phyloP scores from a whole-genome alignment of 1,140 invertebrate genomes.

The Drosophila jambulina region DNA sequence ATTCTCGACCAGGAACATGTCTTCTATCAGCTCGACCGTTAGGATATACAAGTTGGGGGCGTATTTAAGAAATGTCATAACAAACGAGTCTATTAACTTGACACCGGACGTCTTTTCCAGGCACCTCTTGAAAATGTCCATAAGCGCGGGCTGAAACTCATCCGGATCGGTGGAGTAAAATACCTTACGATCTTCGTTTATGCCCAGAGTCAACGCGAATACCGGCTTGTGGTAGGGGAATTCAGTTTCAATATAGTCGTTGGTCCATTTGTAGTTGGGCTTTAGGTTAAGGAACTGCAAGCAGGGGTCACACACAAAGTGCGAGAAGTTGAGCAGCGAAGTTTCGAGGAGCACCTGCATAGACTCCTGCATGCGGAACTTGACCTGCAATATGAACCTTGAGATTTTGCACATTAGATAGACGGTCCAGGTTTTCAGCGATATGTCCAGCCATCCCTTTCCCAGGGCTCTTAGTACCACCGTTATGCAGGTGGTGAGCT shows the following conservation, averaged over 20 bases:
- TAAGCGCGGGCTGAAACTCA: conserved; percentile 67
- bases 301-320: conserved; percentile 73
- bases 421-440: conserved; percentile 63
- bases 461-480: conserved; percentile 65
- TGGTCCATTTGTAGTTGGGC: conserved; percentile 64
- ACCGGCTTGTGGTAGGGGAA: conserved; percentile 71
- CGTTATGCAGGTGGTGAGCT: conserved; percentile 61
- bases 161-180: conserved; percentile 76
- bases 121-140: conserved; percentile 66
- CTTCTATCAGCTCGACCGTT: conserved; percentile 80
- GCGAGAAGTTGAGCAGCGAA: conserved; percentile 63
- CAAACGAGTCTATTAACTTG: conserved; percentile 58
- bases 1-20: conserved; percentile 50
- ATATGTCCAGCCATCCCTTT: conserved; percentile 79
- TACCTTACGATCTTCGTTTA: conserved; percentile 58
- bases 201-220: conserved; percentile 65
- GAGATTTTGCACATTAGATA: conserved; percentile 79
- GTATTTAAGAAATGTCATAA: conserved; percentile 65
- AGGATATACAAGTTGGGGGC: conserved; percentile 72
- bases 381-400: conserved; percentile 69
- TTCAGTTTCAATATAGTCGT: conserved; percentile 68
- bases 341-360: conserved; percentile 72
- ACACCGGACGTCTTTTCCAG: conserved; percentile 72
- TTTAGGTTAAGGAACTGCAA: conserved; percentile 55
- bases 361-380: conserved; percentile 82